Percentiles rank a stretch among this genome's conserved stretches.
Conservation (phyloP, 1,140 invertebrate genomes). For the Euschistus heros region DNA sequence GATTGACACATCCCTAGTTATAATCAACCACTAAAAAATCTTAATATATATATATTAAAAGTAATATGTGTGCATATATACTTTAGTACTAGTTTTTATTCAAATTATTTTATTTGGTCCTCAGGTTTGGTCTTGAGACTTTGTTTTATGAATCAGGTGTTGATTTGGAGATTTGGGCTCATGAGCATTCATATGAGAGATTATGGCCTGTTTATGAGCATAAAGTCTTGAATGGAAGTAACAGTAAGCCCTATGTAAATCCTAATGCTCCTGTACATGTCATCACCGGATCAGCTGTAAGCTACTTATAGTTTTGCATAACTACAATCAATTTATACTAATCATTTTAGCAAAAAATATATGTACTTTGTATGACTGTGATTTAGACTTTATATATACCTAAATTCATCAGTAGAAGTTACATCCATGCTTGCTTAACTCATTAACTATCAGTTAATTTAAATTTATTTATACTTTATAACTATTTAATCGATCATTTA, state of each 20-base stretch:
- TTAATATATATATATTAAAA: too few species aligned
- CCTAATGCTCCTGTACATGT: slow-evolving; percentile 84
- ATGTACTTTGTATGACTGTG: too few species aligned
- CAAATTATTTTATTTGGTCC: background rate
- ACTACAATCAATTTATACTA: too few species aligned
- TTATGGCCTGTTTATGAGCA: slow-evolving; percentile 86
- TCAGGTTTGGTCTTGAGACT: slow-evolving; percentile 56
- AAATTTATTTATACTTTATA: too few species aligned
- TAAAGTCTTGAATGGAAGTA: slow-evolving; percentile 66
- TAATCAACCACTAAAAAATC: too few species aligned
- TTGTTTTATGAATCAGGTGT: slow-evolving; percentile 80
- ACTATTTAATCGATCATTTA: too few species aligned
- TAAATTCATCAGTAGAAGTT: background rate
- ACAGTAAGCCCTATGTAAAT: slow-evolving; percentile 67
- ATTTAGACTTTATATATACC: background rate
- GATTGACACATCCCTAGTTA: too few species aligned
- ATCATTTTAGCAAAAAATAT: background rate
- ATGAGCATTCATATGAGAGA: slow-evolving; percentile 91
- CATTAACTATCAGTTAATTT: too few species aligned
- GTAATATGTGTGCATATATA: too few species aligned
- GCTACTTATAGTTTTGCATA: slow-evolving; percentile 40
- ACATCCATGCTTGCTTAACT: too few species aligned
- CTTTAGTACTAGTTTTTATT: too few species aligned
- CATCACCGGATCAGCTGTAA: slow-evolving; percentile 80
- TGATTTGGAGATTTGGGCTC: slow-evolving; percentile 86